A percentile compares a stretch with the other conserved stretches of the same genome.
phyloP scores from a whole-genome alignment of 2,797 vertebrate genomes.

The Salarias fasciatus region DNA sequence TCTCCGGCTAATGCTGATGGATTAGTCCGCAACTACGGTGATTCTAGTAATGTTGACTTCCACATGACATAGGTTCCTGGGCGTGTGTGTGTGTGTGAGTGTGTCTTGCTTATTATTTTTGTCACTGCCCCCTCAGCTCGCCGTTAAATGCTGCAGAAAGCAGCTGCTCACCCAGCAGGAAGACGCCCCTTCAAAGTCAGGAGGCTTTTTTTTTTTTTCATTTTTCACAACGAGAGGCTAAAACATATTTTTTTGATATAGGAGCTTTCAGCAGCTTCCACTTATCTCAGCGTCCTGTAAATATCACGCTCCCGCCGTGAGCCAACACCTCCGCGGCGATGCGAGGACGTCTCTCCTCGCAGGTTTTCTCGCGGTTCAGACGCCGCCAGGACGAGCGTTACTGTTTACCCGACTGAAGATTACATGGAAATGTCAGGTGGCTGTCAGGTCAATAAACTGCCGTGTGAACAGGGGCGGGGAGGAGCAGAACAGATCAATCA shows the following conservation, averaged over 20 bases:
- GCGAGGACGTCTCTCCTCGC: slow-evolving; percentile 35
- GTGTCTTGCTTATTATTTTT: slow-evolving; percentile 33
- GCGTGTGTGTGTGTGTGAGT: no score
- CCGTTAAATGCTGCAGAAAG: slow-evolving; percentile 72
- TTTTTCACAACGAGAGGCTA: slow-evolving; percentile 25
- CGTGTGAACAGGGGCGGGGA: slow-evolving; percentile 17
- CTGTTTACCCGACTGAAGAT: slow-evolving; percentile 71
- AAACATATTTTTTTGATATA: slow-evolving; percentile 70
- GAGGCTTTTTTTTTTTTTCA: slow-evolving; percentile 25
- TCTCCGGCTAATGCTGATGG: slow-evolving; percentile 73
- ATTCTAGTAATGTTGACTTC: slow-evolving; percentile 66
- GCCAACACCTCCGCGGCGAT: slow-evolving; percentile 32
- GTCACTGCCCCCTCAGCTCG: slow-evolving; percentile 56
- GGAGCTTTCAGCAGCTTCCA: slow-evolving; percentile 64
- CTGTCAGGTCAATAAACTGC: slow-evolving; percentile 70
- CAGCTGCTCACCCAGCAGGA: slow-evolving; percentile 76
- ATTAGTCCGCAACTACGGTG: slow-evolving; percentile 71
- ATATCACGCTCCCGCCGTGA: slow-evolving; percentile 62
- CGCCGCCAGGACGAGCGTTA: slow-evolving; percentile 21
- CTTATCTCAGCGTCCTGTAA: slow-evolving; percentile 73
- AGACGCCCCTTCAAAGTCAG: slow-evolving; percentile 70
- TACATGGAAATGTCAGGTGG: slow-evolving; percentile 77
- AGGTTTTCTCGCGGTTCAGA: slow-evolving; percentile 35
- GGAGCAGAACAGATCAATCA: slow-evolving; percentile 76
- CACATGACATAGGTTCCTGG: slow-evolving; percentile 52